A percentile compares a stretch with the other conserved stretches of the same genome.
Conservation (phyloP, 2,113 vertebrate genomes). For the Bos javanicus region DNA sequence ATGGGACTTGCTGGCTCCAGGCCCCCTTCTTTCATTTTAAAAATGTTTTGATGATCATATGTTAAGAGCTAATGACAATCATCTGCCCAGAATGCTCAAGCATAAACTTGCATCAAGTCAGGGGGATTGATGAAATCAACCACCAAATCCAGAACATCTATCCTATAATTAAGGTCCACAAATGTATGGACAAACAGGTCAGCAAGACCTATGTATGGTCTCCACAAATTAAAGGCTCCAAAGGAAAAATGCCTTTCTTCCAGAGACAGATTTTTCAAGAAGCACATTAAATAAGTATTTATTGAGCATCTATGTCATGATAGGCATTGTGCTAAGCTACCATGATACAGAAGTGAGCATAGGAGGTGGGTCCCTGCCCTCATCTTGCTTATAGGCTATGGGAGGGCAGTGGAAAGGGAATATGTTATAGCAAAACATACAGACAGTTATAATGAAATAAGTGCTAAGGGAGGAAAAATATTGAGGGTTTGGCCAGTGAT, state of each 20-base stretch:
- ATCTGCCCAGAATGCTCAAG: constrained; percentile 52
- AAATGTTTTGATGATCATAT: constrained; percentile 46
- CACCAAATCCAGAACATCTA: constrained; percentile 48
- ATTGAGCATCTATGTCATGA: not conserved
- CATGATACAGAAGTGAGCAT: not conserved
- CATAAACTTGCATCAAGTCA: constrained; percentile 52
- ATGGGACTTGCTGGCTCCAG: not conserved
- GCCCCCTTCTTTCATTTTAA: constrained; percentile 5
- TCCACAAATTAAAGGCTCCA: constrained; percentile 60
- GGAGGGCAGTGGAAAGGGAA: not conserved
- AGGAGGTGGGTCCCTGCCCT: not conserved
- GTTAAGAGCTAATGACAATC: constrained; percentile 62
- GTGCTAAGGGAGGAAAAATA: not conserved
- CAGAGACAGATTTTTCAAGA: constrained; percentile 14
- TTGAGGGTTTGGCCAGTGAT: not conserved
- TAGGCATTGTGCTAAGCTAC: not conserved
- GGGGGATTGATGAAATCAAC: constrained; percentile 58
- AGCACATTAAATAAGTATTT: constrained; percentile 14
- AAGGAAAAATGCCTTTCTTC: constrained; percentile 30
- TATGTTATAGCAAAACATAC: not conserved
- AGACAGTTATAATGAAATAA: not conserved
- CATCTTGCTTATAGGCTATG: not conserved
- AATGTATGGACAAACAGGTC: constrained; percentile 54
- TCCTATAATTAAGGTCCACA: constrained; percentile 68
- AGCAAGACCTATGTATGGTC: not conserved